A percentile compares a stretch with the other conserved stretches of the same genome.
Conservation (phyloP, 2,113 vertebrate genomes). For the Camelus bactrianus region DNA sequence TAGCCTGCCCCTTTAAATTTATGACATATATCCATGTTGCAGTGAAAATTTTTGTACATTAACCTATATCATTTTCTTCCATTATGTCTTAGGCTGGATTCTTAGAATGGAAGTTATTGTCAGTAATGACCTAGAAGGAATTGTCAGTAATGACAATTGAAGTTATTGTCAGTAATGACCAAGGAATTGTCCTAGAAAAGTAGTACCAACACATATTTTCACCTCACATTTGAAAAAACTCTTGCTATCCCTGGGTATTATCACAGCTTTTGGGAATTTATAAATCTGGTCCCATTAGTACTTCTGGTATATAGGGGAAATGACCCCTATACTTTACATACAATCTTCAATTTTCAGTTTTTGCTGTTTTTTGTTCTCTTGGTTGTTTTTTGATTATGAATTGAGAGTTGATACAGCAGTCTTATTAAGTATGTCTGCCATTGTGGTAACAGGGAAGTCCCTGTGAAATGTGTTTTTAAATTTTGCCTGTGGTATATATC, state of each 20-base stretch:
- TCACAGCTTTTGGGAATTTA: neutral
- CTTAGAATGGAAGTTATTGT: constrained; percentile 34
- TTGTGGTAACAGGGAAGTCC: constrained; percentile 1
- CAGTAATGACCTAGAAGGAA: neutral
- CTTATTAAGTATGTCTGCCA: neutral
- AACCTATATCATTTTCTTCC: neutral
- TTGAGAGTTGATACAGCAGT: neutral
- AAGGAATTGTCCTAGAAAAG: constrained; percentile 49
- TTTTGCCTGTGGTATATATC: neutral
- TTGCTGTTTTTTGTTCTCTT: neutral
- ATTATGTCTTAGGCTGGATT: constrained; percentile 5
- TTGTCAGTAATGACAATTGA: neutral
- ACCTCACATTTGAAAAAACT: constrained; percentile 12
- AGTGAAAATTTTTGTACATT: neutral
- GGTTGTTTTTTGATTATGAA: neutral
- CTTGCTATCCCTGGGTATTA: neutral
- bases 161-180: constrained; percentile 28
- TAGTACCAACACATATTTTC: neutral
- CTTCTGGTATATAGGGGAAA: neutral
- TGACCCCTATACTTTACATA: neutral
- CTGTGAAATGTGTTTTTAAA: neutral
- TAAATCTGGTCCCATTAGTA: neutral
- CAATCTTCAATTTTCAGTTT: constrained; percentile 38
- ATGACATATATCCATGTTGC: neutral
- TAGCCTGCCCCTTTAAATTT: neutral